Evolutionary conservation across 1,140 invertebrate species (phyloP).

Genomic region (Dinoponera quadriceps): DNA sequence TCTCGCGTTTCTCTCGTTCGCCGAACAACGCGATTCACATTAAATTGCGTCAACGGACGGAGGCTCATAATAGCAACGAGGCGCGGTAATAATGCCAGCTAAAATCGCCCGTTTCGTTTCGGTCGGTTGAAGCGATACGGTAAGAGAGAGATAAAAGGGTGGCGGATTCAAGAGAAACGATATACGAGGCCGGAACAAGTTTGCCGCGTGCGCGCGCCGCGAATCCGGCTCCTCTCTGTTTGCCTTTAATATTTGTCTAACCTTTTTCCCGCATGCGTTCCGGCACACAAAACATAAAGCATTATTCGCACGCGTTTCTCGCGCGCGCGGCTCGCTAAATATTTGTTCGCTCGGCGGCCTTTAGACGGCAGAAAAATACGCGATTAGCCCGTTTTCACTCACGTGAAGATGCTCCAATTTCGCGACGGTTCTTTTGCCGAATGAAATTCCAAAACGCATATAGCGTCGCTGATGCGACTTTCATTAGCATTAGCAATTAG

Average conservation of each 20-base stretch:
- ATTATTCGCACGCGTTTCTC: slow-evolving; percentile 20
- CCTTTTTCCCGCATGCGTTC: background rate
- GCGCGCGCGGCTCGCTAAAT: slow-evolving; percentile 18
- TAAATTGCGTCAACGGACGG: slow-evolving; percentile 33
- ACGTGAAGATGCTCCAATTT: background rate
- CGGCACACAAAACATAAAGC: background rate
- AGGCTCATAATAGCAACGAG: slow-evolving; percentile 30
- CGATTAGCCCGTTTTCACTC: slow-evolving; percentile 17
- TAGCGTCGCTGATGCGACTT: background rate
- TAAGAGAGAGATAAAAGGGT: background rate
- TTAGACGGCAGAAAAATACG: slow-evolving; percentile 8
- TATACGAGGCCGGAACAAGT: background rate
- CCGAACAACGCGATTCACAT: slow-evolving; percentile 30
- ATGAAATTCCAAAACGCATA: background rate
- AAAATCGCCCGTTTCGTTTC: slow-evolving; percentile 14
- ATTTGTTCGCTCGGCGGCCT: slow-evolving; percentile 10
- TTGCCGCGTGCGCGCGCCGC: background rate
- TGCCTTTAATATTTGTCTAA: slow-evolving; percentile 37
- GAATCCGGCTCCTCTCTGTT: slow-evolving; percentile 33
- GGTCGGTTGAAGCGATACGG: background rate
- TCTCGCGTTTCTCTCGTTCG: slow-evolving; percentile 20
- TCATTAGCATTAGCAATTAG: background rate
- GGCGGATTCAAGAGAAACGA: slow-evolving; percentile 3
- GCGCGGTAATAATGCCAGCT: background rate
- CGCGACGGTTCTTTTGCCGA: background rate